Base-by-base conservation (phyloP, 2,888 invertebrate species). In the Melanotus villosus region DNA sequence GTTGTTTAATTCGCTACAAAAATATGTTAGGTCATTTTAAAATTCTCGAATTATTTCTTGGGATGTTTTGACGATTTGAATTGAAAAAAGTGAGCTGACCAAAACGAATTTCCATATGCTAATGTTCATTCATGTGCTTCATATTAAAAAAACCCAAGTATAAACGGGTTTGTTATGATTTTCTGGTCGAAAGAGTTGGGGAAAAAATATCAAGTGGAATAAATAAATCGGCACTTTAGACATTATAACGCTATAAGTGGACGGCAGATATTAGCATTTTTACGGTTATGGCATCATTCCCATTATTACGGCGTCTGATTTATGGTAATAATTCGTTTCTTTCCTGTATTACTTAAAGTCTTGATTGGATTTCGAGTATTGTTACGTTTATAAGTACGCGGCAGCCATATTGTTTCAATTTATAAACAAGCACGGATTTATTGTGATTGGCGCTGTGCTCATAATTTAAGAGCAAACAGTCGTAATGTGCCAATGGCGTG, bases 211-310 rank as follows among this genome's bases (percentile, higher is more conserved):
- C 47, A 38, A 52, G 63, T 9, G 43, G 58, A 23, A 58, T 58
- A 58, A 58, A 58, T 58, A 58, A 58, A 58, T 58, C 38, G 58
- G 41, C 58, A 58, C 58, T 58, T 58, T 58, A 43, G 38, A 58
- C 58, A 43, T 58, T 58, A 58, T 58, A 58, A 43, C 36, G 58
- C 38, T 58, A 36, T 58, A 58, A 45, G 14, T 63, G 52, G 50
- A 41, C 63, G 45, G 52, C 21, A 47, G 45, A 65, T 45, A 65
- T 65, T 65, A 65, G 57, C 65, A 65, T 65, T 57, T 65, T 65
- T 65, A 65, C 57, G 65, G 56, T 65, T 65, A 65, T 65, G 57
- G 64, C 64, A 64, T 45, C 56, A 64, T 64, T 64, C 45, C 43
- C 56, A 64, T 64, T 64, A 64, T 64, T 64, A 64, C 26, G 5